Evolutionary conservation across 2,113 vertebrate species (phyloP).

Genomic region (Carlito syrichta): DNA sequence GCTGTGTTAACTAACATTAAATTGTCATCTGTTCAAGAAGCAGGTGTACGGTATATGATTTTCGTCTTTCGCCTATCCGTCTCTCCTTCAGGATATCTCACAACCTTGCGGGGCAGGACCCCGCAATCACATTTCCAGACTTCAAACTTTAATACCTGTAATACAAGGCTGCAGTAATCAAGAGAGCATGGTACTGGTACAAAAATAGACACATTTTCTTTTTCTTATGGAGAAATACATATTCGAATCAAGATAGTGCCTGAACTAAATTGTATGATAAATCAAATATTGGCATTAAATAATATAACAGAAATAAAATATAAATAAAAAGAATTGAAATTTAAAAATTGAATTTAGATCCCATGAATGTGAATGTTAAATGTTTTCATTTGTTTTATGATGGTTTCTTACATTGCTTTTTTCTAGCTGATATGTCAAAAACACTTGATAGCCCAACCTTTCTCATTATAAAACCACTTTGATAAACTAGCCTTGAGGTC

Average conservation of each 20-base stretch:
- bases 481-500: slow-evolving; percentile 36
- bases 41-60: no score
- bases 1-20: no score
- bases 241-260: not conserved
- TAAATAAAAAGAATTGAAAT: slow-evolving; percentile 6
- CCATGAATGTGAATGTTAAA: slow-evolving; percentile 52
- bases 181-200: no score
- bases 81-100: no score
- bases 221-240: not conserved
- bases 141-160: no score
- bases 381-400: slow-evolving; percentile 38
- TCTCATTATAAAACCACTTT: not conserved
- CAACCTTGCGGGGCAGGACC: no score
- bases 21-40: no score
- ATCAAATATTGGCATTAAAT: not conserved
- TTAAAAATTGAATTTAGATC: slow-evolving; percentile 52
- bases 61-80: no score
- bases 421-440: slow-evolving; percentile 38
- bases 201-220: no score
- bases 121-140: no score
- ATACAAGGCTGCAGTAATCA: no score
- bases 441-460: slow-evolving; percentile 12
- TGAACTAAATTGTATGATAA: not conserved
- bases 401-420: slow-evolving; percentile 46
- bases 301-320: slow-evolving; percentile 34